Base-by-base conservation (phyloP, 2,113 vertebrate species). In the Pseudorectes ferrugineus region DNA sequence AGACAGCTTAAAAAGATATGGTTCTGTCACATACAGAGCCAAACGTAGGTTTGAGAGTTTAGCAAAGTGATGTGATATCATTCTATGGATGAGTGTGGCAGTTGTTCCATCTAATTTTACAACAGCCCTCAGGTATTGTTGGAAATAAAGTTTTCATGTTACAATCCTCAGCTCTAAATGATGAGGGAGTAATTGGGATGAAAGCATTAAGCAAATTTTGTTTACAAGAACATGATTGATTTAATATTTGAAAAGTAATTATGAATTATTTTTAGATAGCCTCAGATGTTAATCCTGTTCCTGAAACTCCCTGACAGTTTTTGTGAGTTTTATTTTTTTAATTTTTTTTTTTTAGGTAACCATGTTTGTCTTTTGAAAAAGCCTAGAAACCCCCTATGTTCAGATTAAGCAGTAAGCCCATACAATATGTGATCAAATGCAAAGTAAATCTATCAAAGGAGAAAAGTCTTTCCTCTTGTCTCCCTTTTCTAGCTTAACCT, bases 21-120 rank as follows among this genome's bases (percentile, higher is more conserved):
- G 6, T 8, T 55, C 7, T 2, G 5, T 59, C 12, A 7, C 0
- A 0, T 24, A 55, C 29, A 55, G 58, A 83, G 22, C 11, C 68
- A 67, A 71, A 54, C 26, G 35, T 54, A 20, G 23, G 26, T 77
- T 80, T 55, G 23, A 36, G 35, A 45, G 17, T 65, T 81, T 11
- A 45, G 55, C 8, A 21, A 49, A 87, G 43, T 67, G 63, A 14
- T 0, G 24, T 55, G 12, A 51, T 70, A 20, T 20, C 21, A 6
- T 58, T 51, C 40, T 59, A n/a, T 59, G 38, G 40, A 12, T 46
- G 22, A 49, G 14, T 8, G 10, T 51, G 31, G 14, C 8, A n/a
- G 26, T 71, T 73, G 18, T 28, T 90, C n/a, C 7, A 15, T 58
- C 20, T 82, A 13, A 77, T 59, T 93, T 85, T 75, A 28, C 12